Evolutionary conservation across 2,797 vertebrate genomes (phyloP), one percentile per base, ranked within the genome.

Genomic region (Sitta carolinensis): DNA sequence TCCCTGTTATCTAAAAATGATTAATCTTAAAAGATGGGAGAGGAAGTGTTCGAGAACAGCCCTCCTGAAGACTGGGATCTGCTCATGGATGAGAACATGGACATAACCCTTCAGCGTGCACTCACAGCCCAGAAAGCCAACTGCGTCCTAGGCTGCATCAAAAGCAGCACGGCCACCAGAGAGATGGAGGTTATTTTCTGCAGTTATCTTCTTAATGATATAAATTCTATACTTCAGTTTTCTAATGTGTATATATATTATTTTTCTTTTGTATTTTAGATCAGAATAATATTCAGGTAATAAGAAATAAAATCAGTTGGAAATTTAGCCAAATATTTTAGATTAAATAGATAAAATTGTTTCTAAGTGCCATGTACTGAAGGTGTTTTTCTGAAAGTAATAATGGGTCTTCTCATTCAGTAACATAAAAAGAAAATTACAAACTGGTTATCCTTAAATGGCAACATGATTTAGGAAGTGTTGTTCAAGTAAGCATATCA

Each of bases 151-250:
- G 40, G 62, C 29, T 77, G 48, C n/a, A 55, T 47, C 48, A 77
- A 61, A 70, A 81, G 23, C 8, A 69, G 23, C 0, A 0, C 4
- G 17, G 23, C 7, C 23, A 42, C 16, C 42, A 76, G 12, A 51
- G 7, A 2, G 1, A 42, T 5, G 18, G n/a, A 62, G 10, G 19
- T 16, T 25, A 72, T 47, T 74, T 82, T 48, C 55, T 57, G 68
- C 30, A 48, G 13, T 75, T 72, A 76, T 11, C 40, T 75, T 79
- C 48, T 29, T 54, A 81, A 66, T 5, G 42, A 50, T 7, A 38
- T 17, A 12, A 25, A 74, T 32, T 54, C 16, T 27, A 62, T 1
- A 2, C 10, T 74, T 80, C 59, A 54, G 8, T 25, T 81, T 62
- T 80, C 43, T 50, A 50, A n/a, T 32, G 47, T 11, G 25, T n/a